phyloP scores from a whole-genome alignment of 2,113 vertebrate genomes.

The Columbina picui region DNA sequence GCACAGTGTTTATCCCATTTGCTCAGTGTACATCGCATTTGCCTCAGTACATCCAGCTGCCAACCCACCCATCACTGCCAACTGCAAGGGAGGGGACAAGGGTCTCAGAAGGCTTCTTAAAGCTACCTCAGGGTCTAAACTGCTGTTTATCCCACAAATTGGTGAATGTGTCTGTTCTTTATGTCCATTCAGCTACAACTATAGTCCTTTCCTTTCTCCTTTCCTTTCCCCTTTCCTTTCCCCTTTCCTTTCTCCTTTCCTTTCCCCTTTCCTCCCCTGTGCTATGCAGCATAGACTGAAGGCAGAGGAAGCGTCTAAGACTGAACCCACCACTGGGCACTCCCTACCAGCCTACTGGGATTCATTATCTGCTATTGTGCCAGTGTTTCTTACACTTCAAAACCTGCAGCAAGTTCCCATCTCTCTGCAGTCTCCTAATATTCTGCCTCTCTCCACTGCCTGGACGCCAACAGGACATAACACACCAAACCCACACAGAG shows the following conservation, averaged over 20 bases:
- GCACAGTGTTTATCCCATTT: background rate
- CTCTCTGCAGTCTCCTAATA: background rate
- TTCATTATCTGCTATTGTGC: background rate
- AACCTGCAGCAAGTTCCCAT: background rate
- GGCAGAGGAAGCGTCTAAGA: background rate
- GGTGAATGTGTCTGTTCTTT: too few relatives aligned
- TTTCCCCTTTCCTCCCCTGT: background rate
- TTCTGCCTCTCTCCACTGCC: background rate
- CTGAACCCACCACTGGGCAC: background rate
- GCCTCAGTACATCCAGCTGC: background rate
- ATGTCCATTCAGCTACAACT: too few relatives aligned
- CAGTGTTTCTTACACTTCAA: background rate
- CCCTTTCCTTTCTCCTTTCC: too few relatives aligned
- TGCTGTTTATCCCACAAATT: background rate
- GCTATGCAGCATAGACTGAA: background rate
- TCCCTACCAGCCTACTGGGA: background rate
- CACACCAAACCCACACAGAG: background rate
- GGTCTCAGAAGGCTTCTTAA: background rate
- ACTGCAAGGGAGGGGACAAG: background rate
- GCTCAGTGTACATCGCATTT: background rate
- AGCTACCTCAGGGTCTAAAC: background rate
- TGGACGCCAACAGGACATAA: background rate
- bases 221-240: too few relatives aligned
- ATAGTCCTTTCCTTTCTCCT: too few relatives aligned
- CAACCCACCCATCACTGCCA: background rate